phyloP scores from a whole-genome alignment of 2,113 vertebrate genomes.

The Lycaon pictus region DNA sequence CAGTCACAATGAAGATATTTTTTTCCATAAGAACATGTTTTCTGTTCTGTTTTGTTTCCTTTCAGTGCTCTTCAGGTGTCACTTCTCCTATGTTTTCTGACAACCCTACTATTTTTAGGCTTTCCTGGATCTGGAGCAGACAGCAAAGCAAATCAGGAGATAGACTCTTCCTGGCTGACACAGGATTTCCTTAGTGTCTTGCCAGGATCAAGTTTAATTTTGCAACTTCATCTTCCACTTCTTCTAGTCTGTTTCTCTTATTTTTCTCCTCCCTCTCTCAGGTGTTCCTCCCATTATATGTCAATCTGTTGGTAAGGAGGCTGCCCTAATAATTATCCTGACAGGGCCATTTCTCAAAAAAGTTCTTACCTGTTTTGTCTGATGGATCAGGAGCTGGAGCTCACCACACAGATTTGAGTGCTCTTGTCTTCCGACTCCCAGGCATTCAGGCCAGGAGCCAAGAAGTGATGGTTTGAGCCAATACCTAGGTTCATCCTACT shows the following conservation, averaged over 20 bases:
- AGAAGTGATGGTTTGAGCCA: neutral
- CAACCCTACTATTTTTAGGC: neutral
- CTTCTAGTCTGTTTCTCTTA: neutral
- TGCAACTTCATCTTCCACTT: conserved; percentile 9
- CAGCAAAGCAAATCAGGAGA: neutral
- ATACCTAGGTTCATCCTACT: neutral
- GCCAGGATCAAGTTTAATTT: conserved; percentile 40
- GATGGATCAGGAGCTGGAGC: neutral
- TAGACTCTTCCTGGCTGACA: neutral
- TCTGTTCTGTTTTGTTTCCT: neutral
- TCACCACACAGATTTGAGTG: neutral
- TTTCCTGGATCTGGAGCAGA: neutral
- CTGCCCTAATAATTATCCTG: neutral
- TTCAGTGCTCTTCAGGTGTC: neutral
- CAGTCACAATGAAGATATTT: neutral
- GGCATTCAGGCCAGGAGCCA: neutral
- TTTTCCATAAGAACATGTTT: neutral
- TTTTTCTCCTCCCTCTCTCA: neutral
- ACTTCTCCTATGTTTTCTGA: neutral
- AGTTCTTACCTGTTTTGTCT: neutral
- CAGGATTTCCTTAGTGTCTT: neutral
- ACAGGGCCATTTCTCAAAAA: neutral
- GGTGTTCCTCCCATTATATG: neutral
- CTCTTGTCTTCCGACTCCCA: neutral
- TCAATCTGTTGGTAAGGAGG: neutral